These are phyloP conservation scores for Macrochelys suwanniensis DNA, from an alignment of 2,797 vertebrate genomes.

Conservation along the genomic window DNA sequence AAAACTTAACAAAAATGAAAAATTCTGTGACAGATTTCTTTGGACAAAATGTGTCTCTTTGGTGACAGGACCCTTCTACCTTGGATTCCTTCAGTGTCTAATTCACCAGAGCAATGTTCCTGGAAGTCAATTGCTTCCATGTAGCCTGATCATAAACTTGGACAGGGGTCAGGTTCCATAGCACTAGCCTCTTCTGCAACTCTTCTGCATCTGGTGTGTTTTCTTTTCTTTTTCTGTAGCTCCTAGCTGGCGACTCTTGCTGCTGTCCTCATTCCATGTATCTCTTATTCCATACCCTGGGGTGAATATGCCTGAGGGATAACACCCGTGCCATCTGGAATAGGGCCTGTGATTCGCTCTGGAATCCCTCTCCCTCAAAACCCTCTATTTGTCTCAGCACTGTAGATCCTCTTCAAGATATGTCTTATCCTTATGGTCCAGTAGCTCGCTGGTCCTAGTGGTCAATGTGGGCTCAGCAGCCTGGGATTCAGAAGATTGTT, in stretches of 20 bases:
- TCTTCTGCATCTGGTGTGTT: background rate
- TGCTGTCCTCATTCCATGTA: background rate
- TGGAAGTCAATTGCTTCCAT: background rate
- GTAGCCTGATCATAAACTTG: background rate
- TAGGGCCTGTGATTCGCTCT: too few species aligned
- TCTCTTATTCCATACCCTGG: background rate
- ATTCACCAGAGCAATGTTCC: background rate
- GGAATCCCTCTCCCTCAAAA: too few species aligned
- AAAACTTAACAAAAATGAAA: background rate
- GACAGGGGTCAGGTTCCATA: background rate
- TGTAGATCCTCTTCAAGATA: too few species aligned
- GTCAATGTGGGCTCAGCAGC: too few species aligned
- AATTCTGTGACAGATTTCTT: too few species aligned
- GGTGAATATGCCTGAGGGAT: background rate
- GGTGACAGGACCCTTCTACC: background rate
- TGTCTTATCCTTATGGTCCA: too few species aligned
- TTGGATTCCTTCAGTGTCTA: background rate
- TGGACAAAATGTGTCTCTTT: background rate
- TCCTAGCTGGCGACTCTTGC: background rate
- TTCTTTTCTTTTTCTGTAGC: background rate
- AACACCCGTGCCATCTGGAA: too few species aligned
- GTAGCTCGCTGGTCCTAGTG: too few species aligned
- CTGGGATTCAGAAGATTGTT: too few species aligned
- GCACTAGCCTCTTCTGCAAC: background rate
- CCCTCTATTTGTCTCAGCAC: too few species aligned